Percentiles rank a stretch among this genome's conserved stretches.
These are phyloP conservation scores for Selenia dentaria DNA, from an alignment of 2,888 invertebrate genomes.

Conservation along the genomic window DNA sequence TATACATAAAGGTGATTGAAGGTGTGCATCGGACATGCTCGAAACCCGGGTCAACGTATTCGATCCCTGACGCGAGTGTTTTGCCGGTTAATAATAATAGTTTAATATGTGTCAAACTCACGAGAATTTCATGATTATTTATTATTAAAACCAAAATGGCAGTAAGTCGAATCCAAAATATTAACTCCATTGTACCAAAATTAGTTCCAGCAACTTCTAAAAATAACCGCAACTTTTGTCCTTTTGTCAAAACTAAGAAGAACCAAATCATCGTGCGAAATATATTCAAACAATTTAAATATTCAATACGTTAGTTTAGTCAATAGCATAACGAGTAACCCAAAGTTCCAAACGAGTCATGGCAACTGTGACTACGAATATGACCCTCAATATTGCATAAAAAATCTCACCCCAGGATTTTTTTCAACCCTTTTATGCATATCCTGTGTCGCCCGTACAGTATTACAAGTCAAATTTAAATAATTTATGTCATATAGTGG, in stretches of 20 bases:
- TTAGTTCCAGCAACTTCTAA: constrained; percentile 18
- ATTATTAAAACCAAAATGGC: no score
- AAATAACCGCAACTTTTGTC: constrained; percentile 7
- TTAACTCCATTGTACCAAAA: constrained; percentile 10
- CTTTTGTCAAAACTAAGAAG: constrained; percentile 16
- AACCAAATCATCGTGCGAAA: constrained; percentile 68
- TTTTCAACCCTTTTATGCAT: constrained; percentile 81
- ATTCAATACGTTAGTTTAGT: constrained; percentile 61
- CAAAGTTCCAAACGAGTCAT: constrained; percentile 49
- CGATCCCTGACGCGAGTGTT: no score
- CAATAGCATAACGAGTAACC: constrained; percentile 65
- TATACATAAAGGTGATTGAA: no score
- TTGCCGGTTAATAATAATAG: no score
- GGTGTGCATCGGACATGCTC: no score
- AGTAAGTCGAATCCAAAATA: no score
- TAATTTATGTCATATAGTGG: constrained; percentile 74
- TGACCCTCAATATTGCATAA: constrained; percentile 62
- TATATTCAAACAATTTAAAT: constrained; percentile 54
- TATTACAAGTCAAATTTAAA: constrained; percentile 83
- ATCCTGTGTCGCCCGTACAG: constrained; percentile 76
- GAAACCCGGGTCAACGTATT: no score
- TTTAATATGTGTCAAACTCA: no score
- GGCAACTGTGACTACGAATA: constrained; percentile 27
- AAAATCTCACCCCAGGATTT: constrained; percentile 73
- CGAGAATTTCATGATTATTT: no score